phyloP scores from a whole-genome alignment of 2,888 invertebrate genomes.

The Pimpla rufipes region DNA sequence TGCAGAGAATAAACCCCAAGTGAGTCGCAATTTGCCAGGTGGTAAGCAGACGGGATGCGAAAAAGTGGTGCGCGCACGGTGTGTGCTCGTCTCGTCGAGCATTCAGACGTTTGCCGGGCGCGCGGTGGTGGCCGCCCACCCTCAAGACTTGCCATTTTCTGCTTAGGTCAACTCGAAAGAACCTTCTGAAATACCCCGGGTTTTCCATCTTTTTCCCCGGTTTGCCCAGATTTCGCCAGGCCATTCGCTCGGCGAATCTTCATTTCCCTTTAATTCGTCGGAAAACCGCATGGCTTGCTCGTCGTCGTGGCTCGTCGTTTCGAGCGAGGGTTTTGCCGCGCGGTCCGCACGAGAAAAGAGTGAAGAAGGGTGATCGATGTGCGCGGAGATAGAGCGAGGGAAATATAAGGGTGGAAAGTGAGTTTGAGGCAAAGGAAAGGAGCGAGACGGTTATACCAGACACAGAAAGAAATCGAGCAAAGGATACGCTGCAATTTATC shows the following conservation, averaged over 20 bases:
- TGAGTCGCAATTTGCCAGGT: conserved; percentile 75
- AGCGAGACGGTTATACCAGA: conserved; percentile 43
- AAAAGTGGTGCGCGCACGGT: conserved; percentile 45
- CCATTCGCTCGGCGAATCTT: conserved; percentile 65
- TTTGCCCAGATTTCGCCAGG: conserved; percentile 27
- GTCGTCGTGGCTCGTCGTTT: conserved; percentile 55
- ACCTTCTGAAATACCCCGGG: conserved; percentile 62
- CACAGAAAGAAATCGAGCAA: conserved; percentile 67
- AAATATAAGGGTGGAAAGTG: conserved; percentile 61
- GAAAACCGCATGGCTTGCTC: conserved; percentile 64
- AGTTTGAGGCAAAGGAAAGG: conserved; percentile 53
- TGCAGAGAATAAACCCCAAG: conserved; percentile 65
- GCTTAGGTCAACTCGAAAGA: conserved; percentile 79
- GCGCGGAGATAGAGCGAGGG: conserved; percentile 54
- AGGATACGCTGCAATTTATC: conserved; percentile 71
- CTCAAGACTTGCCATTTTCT: conserved; percentile 78
- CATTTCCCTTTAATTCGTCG: conserved; percentile 73
- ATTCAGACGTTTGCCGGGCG: conserved; percentile 60
- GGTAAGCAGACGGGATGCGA: conserved; percentile 66
- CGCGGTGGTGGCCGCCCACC: conserved; percentile 15
- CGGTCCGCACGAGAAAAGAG: conserved; percentile 37
- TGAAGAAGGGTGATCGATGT: conserved; percentile 64
- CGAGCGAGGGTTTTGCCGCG: conserved; percentile 28
- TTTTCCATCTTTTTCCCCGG: conserved; percentile 51
- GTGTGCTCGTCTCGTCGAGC: conserved; percentile 50